Percentiles rank a stretch among this genome's conserved stretches.
Evolutionary conservation across 1,140 invertebrate species (phyloP).

Genomic region (Cryptotermes secundus): DNA sequence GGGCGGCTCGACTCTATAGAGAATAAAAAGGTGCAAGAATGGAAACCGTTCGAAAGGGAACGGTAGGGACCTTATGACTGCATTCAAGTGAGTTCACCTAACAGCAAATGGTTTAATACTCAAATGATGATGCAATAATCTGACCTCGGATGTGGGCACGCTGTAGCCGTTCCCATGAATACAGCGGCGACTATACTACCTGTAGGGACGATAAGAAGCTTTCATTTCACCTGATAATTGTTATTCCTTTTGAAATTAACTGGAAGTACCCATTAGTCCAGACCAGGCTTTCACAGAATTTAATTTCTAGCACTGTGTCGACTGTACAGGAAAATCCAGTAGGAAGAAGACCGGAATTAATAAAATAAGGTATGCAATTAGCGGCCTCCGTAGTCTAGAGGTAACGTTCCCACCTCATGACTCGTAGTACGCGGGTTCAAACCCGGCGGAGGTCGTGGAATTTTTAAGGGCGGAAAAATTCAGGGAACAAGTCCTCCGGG

Average conservation of each 20-base stretch:
- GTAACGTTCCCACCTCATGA: too few species aligned
- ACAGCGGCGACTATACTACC: neutral
- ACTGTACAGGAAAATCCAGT: too few species aligned
- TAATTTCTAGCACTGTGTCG: too few species aligned
- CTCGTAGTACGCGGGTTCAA: too few species aligned
- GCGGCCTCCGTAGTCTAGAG: too few species aligned
- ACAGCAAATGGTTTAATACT: neutral
- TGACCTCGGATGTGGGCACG: neutral
- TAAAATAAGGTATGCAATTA: too few species aligned
- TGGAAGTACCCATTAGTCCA: too few species aligned
- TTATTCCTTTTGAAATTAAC: neutral
- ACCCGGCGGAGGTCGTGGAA: too few species aligned
- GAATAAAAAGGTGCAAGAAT: neutral
- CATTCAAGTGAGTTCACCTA: neutral
- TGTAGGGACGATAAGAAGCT: neutral
- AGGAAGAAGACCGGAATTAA: too few species aligned
- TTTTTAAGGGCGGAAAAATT: too few species aligned
- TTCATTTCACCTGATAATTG: neutral
- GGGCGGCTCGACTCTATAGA: neutral
- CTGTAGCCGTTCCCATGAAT: neutral
- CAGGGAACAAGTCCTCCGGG: too few species aligned
- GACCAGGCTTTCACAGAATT: too few species aligned
- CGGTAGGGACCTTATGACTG: neutral
- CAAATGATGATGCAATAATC: neutral
- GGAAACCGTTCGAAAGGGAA: neutral